Percentiles rank a stretch among this genome's conserved stretches.
Evolutionary conservation across 2,113 vertebrate genomes (phyloP).

Genomic region (Nettapus auritus): DNA sequence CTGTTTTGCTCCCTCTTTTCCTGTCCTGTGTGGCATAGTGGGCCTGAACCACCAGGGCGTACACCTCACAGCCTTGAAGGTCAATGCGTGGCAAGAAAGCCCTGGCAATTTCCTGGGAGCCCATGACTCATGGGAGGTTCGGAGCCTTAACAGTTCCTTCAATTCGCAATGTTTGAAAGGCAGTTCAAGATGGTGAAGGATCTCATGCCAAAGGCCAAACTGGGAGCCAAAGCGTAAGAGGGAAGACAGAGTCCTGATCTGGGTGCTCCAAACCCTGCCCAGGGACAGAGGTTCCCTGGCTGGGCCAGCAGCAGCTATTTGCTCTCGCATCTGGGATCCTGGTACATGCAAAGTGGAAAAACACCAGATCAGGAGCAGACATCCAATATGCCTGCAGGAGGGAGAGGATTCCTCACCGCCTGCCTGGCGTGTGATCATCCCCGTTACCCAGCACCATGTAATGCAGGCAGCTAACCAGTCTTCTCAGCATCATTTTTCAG

Average conservation of each 20-base stretch:
- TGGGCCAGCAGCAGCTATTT: background rate
- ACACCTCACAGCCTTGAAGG: accelerated
- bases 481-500: slow-evolving; percentile 15
- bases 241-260: background rate
- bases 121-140: background rate
- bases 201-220: background rate
- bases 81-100: accelerated
- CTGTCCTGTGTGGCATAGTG: background rate
- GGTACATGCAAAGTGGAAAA: background rate
- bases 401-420: background rate
- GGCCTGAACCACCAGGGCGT: background rate
- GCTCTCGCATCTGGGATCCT: background rate
- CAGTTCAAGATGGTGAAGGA: background rate
- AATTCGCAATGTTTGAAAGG: background rate
- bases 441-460: background rate
- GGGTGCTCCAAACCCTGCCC: background rate
- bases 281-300: background rate
- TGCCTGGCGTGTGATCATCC: background rate
- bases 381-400: background rate
- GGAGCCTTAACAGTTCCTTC: background rate
- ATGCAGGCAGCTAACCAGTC: background rate
- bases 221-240: background rate
- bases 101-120: background rate
- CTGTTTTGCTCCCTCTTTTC: background rate
- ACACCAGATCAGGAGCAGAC: background rate